Percentiles rank a stretch among this genome's conserved stretches.
Evolutionary conservation across 2,113 vertebrate species (phyloP).

Genomic region (Picathartes gymnocephalus): DNA sequence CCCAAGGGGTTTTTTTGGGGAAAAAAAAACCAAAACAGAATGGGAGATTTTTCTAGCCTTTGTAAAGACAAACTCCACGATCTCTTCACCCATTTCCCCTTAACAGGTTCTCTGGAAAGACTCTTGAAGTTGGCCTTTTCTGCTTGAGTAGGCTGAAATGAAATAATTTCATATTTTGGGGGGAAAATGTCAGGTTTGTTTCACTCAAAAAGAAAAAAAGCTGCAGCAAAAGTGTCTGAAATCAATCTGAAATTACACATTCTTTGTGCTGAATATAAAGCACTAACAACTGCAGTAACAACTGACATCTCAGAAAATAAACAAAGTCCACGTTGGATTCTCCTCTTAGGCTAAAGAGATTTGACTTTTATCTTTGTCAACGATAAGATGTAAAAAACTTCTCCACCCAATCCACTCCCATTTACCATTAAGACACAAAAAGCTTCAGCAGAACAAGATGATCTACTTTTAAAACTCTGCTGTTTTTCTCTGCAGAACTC

Average conservation of each 20-base stretch:
- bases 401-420: neutral
- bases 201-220: neutral
- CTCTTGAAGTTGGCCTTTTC: neutral
- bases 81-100: neutral
- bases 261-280: neutral
- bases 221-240: neutral
- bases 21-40: neutral
- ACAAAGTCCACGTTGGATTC: neutral
- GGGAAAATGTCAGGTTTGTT: neutral
- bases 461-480: neutral
- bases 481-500: neutral
- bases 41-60: neutral
- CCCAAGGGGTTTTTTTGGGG: accelerated
- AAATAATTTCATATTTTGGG: neutral
- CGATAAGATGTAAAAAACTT: neutral
- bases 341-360: neutral
- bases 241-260: neutral
- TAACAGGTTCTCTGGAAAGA: neutral
- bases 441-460: neutral
- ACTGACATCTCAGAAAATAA: neutral
- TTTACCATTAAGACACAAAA: neutral
- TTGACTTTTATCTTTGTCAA: neutral
- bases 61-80: neutral
- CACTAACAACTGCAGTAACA: neutral
- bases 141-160: neutral